These are phyloP conservation scores for Idaea straminata DNA, from an alignment of 2,888 invertebrate genomes.

Conservation along the genomic window DNA sequence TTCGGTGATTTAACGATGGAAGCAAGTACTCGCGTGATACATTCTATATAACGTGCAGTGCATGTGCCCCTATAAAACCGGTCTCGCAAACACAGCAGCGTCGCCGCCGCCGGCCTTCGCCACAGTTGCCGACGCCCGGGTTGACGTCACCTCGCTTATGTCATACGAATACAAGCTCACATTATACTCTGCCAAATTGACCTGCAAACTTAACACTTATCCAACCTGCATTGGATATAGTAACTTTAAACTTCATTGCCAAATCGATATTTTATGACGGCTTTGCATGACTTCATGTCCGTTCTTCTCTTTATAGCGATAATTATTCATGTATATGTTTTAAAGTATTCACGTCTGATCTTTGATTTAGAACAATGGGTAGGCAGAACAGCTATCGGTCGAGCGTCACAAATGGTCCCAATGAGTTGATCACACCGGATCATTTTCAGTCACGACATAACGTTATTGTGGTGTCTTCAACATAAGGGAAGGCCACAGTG, in stretches of 20 bases:
- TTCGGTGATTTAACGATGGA: not conserved
- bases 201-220: constrained; percentile 39
- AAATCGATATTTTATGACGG: constrained; percentile 26
- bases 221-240: constrained; percentile 26
- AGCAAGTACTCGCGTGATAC: constrained; percentile 39
- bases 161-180: constrained; percentile 60
- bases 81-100: constrained; percentile 56
- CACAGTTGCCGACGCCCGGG: constrained; percentile 65
- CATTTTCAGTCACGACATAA: constrained; percentile 32
- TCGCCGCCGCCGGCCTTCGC: constrained; percentile 66
- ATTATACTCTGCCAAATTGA: constrained; percentile 48
- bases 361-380: constrained; percentile 49
- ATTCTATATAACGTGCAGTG: constrained; percentile 46
- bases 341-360: constrained; percentile 16
- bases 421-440: constrained; percentile 33
- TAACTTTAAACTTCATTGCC: constrained; percentile 30
- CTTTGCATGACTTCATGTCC: constrained; percentile 20
- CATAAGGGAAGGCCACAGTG: not conserved
- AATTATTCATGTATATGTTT: constrained; percentile 48
- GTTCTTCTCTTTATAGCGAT: constrained; percentile 24
- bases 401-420: constrained; percentile 28
- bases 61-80: constrained; percentile 60
- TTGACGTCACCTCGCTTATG: constrained; percentile 76
- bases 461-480: constrained; percentile 2
- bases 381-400: constrained; percentile 35